Percentiles rank a stretch among this genome's conserved stretches.
phyloP scores from a whole-genome alignment of 2,797 vertebrate genomes.

The Crenichthys baileyi region DNA sequence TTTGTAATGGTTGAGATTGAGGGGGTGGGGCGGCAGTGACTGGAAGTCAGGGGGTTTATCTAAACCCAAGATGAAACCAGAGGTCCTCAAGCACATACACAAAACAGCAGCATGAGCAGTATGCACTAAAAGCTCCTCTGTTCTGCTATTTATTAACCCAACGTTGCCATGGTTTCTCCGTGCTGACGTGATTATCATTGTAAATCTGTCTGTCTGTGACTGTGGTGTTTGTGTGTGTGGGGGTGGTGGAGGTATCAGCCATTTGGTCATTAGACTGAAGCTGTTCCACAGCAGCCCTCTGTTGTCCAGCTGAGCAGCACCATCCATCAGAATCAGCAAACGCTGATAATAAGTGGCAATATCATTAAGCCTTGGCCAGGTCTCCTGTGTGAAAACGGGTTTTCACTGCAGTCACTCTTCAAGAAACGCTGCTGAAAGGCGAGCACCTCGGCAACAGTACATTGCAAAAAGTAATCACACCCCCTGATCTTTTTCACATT shows the following conservation, averaged over 20 bases:
- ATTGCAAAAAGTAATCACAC: not conserved
- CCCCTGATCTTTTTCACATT: not conserved
- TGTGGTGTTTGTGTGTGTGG: conserved; percentile 4
- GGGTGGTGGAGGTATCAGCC: conserved; percentile 9
- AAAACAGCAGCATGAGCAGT: conserved; percentile 41
- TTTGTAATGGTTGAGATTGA: conserved; percentile 37
- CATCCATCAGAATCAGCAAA: conserved; percentile 62
- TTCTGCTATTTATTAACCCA: conserved; percentile 74
- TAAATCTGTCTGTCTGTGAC: conserved; percentile 57
- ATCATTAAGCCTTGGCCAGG: conserved; percentile 38
- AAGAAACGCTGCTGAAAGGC: conserved; percentile 8
- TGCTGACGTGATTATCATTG: conserved; percentile 59
- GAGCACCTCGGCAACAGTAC: conserved; percentile 23
- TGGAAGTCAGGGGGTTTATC: conserved; percentile 64
- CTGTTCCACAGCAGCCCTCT: conserved; percentile 35
- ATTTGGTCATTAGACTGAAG: conserved; percentile 41
- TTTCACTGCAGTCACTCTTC: conserved; percentile 28
- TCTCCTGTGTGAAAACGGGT: conserved; percentile 15
- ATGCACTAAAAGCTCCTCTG: conserved; percentile 54
- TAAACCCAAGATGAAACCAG: conserved; percentile 64
- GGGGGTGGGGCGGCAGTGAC: conserved; percentile 10
- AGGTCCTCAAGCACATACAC: conserved; percentile 53
- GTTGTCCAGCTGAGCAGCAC: conserved; percentile 39
- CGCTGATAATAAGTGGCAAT: conserved; percentile 47
- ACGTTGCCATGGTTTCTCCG: conserved; percentile 73